Evolutionary conservation across 2,113 vertebrate genomes (phyloP).

Genomic region (Axis porcinus): DNA sequence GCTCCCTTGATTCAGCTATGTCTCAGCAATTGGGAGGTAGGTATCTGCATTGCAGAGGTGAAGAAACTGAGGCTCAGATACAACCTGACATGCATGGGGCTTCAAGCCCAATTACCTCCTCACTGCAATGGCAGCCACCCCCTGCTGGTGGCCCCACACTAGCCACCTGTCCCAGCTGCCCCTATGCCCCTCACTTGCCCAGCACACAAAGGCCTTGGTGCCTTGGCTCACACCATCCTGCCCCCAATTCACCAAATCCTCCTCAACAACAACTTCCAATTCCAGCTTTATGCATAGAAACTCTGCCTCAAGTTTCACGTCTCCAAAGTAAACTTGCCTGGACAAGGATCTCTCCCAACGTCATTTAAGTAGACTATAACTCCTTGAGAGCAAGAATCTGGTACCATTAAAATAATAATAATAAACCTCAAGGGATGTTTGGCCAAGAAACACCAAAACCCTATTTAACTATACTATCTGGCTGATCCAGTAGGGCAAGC

Average conservation of each 20-base stretch:
- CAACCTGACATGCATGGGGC: background rate
- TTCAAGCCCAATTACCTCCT: background rate
- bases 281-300: background rate
- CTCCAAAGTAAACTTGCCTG: background rate
- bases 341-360: background rate
- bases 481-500: slow-evolving; percentile 41
- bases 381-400: slow-evolving; percentile 44
- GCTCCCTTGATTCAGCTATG: background rate
- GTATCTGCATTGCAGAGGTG: background rate
- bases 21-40: background rate
- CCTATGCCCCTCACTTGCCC: background rate
- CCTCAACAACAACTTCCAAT: background rate
- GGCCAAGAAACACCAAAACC: slow-evolving; percentile 1
- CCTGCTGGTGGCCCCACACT: background rate
- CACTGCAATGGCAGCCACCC: background rate
- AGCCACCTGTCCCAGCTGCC: background rate
- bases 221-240: background rate
- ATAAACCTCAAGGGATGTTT: background rate
- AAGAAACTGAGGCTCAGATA: background rate
- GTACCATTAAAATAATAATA: background rate
- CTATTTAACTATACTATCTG: slow-evolving; percentile 37
- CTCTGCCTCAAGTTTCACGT: background rate
- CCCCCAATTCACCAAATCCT: too few species aligned
- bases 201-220: background rate
- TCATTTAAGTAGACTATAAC: background rate